Conservation (phyloP, 1,140 invertebrate species). For the Arion vulgaris region DNA sequence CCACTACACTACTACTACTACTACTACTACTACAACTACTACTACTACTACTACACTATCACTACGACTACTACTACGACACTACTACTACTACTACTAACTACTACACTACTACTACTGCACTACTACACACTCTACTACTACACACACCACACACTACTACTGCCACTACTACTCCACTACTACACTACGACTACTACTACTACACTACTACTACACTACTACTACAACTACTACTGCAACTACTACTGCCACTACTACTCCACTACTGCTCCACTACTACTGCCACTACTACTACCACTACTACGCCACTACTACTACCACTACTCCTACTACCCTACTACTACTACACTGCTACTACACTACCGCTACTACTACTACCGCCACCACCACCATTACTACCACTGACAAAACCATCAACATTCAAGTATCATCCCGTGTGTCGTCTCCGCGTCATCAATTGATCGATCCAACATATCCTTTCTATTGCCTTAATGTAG, state of each 20-base stretch:
- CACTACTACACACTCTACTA: neutral
- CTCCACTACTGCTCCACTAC: too few relatives aligned
- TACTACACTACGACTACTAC: constrained; percentile 13
- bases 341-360: too few relatives aligned
- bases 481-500: too few relatives aligned
- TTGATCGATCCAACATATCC: too few relatives aligned
- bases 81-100: neutral
- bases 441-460: too few relatives aligned
- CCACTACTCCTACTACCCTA: too few relatives aligned
- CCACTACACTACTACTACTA: neutral
- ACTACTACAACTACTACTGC: neutral
- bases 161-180: neutral
- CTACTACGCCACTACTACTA: too few relatives aligned
- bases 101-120: neutral
- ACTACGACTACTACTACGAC: neutral
- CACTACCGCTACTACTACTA: too few relatives aligned
- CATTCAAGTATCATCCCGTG: too few relatives aligned
- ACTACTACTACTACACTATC: neutral
- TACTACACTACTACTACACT: constrained; percentile 10
- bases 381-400: neutral
- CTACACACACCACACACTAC: neutral
- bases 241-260: neutral
- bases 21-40: neutral
- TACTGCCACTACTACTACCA: too few relatives aligned
- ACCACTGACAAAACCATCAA: too few relatives aligned